Evolutionary conservation across 1,140 invertebrate species (phyloP).

Genomic region (fruit fly (Drosophila melanogaster)): Release_6_plus_ISO1_MT NT_037436.4:669501-670000

Average conservation of each 20-base stretch:
- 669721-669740: slow-evolving; percentile 81
- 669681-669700: slow-evolving; percentile 22
- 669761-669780: slow-evolving; percentile 39
- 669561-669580: slow-evolving; percentile 37
- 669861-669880: slow-evolving; percentile 24
- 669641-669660: slow-evolving; percentile 27
- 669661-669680: not conserved
- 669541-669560: slow-evolving; percentile 14
- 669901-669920: slow-evolving; percentile 37
- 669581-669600: slow-evolving; percentile 31
- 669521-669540: slow-evolving; percentile 4
- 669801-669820: slow-evolving; percentile 54
- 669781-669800: slow-evolving; percentile 31
- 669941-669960: not conserved
- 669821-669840: slow-evolving; percentile 21
- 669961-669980: slow-evolving; percentile 45
- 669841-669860: slow-evolving; percentile 26
- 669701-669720: slow-evolving; percentile 77
- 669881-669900: slow-evolving; percentile 41
- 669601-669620: slow-evolving; percentile 37
- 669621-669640: slow-evolving; percentile 37
- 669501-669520: slow-evolving; percentile 7
- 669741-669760: slow-evolving; percentile 79
- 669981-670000: slow-evolving; percentile 76
- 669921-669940: slow-evolving; percentile 7